Percentiles rank a stretch among this genome's conserved stretches.
phyloP scores from a whole-genome alignment of 2,888 invertebrate genomes.

The Poecilobothrus nobilitatus region DNA sequence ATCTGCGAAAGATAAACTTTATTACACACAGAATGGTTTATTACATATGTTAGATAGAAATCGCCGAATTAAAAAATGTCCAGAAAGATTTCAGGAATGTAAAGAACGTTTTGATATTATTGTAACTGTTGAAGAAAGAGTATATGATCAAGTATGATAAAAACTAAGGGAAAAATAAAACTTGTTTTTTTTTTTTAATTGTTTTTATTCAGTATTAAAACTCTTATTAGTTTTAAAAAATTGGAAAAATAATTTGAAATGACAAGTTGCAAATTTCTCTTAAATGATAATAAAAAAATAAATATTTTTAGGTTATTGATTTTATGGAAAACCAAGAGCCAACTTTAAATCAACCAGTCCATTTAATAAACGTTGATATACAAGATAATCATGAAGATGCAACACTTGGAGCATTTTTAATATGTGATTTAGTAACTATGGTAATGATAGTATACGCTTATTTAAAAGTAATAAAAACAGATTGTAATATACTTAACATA shows the following conservation, averaged over 20 bases:
- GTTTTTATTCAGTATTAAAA: too few species aligned
- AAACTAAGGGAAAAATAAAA: background rate
- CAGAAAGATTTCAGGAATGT: constrained; percentile 88
- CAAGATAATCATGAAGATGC: constrained; percentile 99
- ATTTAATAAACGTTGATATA: constrained; percentile 96
- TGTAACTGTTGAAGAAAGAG: constrained; percentile 95
- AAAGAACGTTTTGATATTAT: constrained; percentile 89
- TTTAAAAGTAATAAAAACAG: constrained; percentile 8
- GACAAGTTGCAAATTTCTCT: too few species aligned
- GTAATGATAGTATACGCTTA: constrained; percentile 43
- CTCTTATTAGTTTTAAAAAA: too few species aligned
- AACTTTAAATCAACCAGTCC: constrained; percentile 77
- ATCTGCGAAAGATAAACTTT: constrained; percentile 71
- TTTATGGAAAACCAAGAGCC: constrained; percentile 78
- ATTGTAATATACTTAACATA: constrained; percentile 2
- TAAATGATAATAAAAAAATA: too few species aligned
- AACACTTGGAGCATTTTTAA: constrained; percentile 94
- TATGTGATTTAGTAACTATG: constrained; percentile 89
- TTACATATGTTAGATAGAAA: constrained; percentile 98
- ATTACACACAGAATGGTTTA: constrained; percentile 95
- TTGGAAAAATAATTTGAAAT: too few species aligned
- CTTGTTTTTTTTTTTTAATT: too few species aligned
- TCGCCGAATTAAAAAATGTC: constrained; percentile 83
- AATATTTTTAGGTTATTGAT: constrained; percentile 88
- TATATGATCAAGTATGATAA: constrained; percentile 73